Evolutionary conservation across 2,888 invertebrate genomes (phyloP), one percentile per base, ranked within the genome.

Genomic region (Dynastes hyllus): DNA sequence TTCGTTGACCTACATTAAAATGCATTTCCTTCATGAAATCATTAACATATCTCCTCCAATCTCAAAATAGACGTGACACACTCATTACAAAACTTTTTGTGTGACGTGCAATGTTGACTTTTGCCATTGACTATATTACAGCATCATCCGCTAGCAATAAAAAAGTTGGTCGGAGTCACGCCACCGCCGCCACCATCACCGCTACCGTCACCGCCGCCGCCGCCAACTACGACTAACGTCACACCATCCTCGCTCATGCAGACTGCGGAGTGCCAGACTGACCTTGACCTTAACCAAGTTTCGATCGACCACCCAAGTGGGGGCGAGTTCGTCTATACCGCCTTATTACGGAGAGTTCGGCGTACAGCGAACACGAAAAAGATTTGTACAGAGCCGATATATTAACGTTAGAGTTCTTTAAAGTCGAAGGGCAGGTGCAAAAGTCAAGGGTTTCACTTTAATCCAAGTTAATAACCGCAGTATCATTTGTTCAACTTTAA

Each of bases 251-350:
- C 40, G 78, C 71, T 70, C 75, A 66, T 77, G 79, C 69, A 79
- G 79, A 77, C 79, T 79, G 83, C 83, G 83, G 82, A 80, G 81
- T 80, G 82, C 83, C 83, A 84, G 84, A 84, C 84, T 84, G 83
- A 83, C 84, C 84, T 84, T 84, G 82, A 84, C 84, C 84, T 84
- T 83, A 84, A 81, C 82, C 83, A 81, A 82, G 82, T 83, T 84
- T 84, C 84, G 84, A 84, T 84, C 84, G 83, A 81, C 81, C 80
- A 77, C 58, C 79, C 80, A 77, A 76, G 81, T 77, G 81, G 80
- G 80, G 81, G 81, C 77, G 81, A 77, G 67, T 45, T 80, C 79
- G 78, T 80, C 81, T 80, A 45, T 79, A 67, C 63, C 29, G 29
- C 63, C 13, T 27, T 32, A 13, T 29, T 32, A 32, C 45, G 11